Percentiles rank a stretch among this genome's conserved stretches.
These are phyloP conservation scores for Acrobasis suavella DNA, from an alignment of 2,888 invertebrate genomes.

Conservation along the genomic window DNA sequence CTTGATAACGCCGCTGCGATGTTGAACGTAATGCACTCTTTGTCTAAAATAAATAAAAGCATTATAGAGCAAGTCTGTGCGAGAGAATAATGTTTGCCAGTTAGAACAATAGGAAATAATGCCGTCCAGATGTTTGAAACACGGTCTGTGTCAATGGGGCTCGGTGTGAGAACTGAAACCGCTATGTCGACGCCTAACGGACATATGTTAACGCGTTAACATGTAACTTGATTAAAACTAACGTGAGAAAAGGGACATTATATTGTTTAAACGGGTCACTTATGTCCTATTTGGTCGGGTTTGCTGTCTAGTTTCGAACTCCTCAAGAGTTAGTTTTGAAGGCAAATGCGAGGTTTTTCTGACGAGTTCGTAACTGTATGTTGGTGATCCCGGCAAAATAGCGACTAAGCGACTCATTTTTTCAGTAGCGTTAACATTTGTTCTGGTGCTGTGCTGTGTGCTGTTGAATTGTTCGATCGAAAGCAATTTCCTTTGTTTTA, in stretches of 20 bases:
- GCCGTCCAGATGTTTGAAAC: slow-evolving; percentile 39
- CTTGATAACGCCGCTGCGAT: not conserved
- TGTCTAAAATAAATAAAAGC: not conserved
- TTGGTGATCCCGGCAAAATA: too few species aligned
- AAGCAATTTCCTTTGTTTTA: slow-evolving; percentile 30
- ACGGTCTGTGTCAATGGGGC: slow-evolving; percentile 47
- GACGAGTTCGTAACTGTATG: too few species aligned
- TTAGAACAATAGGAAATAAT: slow-evolving; percentile 25
- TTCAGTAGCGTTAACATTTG: too few species aligned
- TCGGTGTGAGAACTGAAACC: slow-evolving; percentile 43
- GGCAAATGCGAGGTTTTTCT: too few species aligned
- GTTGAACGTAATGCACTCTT: not conserved
- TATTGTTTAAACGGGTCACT: too few species aligned
- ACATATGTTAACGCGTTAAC: slow-evolving; percentile 35
- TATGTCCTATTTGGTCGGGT: too few species aligned
- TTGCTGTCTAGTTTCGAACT: too few species aligned
- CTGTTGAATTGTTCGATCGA: slow-evolving; percentile 42
- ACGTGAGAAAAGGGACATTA: too few species aligned
- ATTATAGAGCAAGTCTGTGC: not conserved
- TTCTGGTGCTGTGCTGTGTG: slow-evolving; percentile 35
- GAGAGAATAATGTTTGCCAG: slow-evolving; percentile 11
- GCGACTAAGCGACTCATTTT: too few species aligned
- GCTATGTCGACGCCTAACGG: slow-evolving; percentile 37
- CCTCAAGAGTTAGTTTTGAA: too few species aligned
- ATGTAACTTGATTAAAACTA: slow-evolving; percentile 11